Base-by-base conservation (phyloP, 2,797 vertebrate species). In the Cossypha caffra region DNA sequence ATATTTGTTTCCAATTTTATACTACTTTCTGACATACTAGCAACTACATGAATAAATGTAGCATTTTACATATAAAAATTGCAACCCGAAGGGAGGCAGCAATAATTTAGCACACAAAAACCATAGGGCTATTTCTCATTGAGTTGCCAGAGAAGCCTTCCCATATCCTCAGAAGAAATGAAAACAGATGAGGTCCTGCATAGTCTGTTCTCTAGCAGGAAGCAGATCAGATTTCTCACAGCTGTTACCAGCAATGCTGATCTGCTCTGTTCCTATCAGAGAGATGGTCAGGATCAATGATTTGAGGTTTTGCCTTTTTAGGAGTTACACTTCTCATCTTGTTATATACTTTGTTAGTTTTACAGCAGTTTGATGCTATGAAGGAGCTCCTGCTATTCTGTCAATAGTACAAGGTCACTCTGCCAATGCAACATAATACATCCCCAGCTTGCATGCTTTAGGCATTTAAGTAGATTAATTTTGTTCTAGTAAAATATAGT, bases 301-400 rank as follows among this genome's bases (percentile, higher is more conserved):
- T 82, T 89, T 92, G 75, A 94, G 64, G 78, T 79, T 86, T 93
- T 82, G 37, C 42, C 35, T 76, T 95, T 93, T 92, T 54, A 73
- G 69, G 59, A 82, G 37, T 45, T 64, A 18, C 19, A 67, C 38
- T 96, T 93, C 67, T 88, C 71, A 61, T 82, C 43, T 87, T 88
- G 69, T 92, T 91, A 55, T 52, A 61, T 31, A 66, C 66, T 92
- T 82, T 73, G 59, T 85, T 95, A 93, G 88, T 85, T 95, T 90
- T 89, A 73, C 28, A 61, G 47, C 20, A 77, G 42, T 58, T 82
- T 63, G 77, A 73, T 86, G 62, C 51, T 84, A 48, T 16, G 33
- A 81, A 88, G 66, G 73, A 95, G 17, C 31, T 89, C 67, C 77
- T 82, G 61, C 59, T 76, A 61, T 71, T 57, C 83, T 92, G 74